Evolutionary conservation across 2,797 vertebrate genomes (phyloP).

Genomic region (Amblyopsis hoosieri): DNA sequence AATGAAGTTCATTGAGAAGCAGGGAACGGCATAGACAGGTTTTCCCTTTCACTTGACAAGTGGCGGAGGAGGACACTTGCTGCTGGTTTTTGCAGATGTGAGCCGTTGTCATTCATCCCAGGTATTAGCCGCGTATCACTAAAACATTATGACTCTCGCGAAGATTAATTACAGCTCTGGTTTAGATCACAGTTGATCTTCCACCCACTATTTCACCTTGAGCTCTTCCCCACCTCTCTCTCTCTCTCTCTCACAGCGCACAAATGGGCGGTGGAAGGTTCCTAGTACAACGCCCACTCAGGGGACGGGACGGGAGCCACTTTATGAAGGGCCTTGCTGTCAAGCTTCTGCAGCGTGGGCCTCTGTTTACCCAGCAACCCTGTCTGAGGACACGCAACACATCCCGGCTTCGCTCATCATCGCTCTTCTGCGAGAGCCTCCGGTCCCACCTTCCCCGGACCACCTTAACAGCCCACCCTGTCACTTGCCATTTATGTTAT

Average conservation of each 20-base stretch:
- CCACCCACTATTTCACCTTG: conserved; percentile 6
- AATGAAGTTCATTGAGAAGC: conserved; percentile 19
- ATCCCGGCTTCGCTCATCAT: conserved; percentile 33
- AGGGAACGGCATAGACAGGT: conserved; percentile 10
- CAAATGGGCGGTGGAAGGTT: conserved; percentile 57
- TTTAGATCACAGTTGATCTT: conserved; percentile 21
- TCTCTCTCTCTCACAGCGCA: neutral
- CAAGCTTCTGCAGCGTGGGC: conserved; percentile 57
- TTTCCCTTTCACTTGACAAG: conserved; percentile 35
- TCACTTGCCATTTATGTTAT: no score
- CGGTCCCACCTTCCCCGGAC: conserved; percentile 36
- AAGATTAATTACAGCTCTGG: conserved; percentile 16
- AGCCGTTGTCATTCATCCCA: neutral
- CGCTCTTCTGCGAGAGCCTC: conserved; percentile 5
- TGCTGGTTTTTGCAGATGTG: conserved; percentile 33
- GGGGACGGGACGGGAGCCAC: conserved; percentile 46
- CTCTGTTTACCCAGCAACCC: conserved; percentile 67
- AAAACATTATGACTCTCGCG: conserved; percentile 11
- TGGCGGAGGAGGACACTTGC: conserved; percentile 3
- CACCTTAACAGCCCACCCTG: conserved; percentile 1
- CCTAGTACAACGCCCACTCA: conserved; percentile 57
- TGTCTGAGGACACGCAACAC: conserved; percentile 51
- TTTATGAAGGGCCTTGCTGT: conserved; percentile 40
- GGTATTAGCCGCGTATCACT: conserved; percentile 5
- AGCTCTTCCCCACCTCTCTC: neutral